Conservation (phyloP, 2,888 invertebrate genomes). For the Diaphora mendica region DNA sequence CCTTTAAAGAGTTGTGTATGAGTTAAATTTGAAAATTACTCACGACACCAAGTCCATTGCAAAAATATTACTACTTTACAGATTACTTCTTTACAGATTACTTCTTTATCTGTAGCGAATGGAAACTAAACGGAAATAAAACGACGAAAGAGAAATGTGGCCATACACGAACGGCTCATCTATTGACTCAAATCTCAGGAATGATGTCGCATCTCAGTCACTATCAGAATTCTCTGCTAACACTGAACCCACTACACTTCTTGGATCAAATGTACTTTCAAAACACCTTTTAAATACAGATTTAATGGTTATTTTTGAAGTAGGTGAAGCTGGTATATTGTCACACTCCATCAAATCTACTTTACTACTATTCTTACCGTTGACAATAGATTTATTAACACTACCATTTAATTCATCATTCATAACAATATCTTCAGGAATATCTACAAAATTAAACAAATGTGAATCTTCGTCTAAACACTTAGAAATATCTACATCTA, state of each 20-base stretch:
- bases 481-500: constrained; percentile 73
- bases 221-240: constrained; percentile 92
- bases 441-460: constrained; percentile 80
- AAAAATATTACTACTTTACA: too few species aligned
- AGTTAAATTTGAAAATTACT: too few species aligned
- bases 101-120: background rate
- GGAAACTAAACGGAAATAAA: background rate
- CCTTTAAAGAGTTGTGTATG: too few species aligned
- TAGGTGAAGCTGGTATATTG: constrained; percentile 87
- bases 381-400: constrained; percentile 38
- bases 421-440: constrained; percentile 65
- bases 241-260: constrained; percentile 86
- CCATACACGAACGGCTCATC: background rate
- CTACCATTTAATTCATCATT: constrained; percentile 48
- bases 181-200: background rate
- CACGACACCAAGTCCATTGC: background rate
- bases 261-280: constrained; percentile 89
- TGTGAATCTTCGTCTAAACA: constrained; percentile 82
- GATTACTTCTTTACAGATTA: too few species aligned
- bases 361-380: constrained; percentile 36
- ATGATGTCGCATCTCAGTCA: constrained; percentile 65
- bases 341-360: constrained; percentile 72
- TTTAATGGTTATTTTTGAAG: constrained; percentile 86
- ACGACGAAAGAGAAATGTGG: background rate
- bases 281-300: constrained; percentile 91